A percentile compares a stretch with the other conserved stretches of the same genome.
Conservation (phyloP, 2,113 vertebrate genomes). For the Thunnus thynnus region DNA sequence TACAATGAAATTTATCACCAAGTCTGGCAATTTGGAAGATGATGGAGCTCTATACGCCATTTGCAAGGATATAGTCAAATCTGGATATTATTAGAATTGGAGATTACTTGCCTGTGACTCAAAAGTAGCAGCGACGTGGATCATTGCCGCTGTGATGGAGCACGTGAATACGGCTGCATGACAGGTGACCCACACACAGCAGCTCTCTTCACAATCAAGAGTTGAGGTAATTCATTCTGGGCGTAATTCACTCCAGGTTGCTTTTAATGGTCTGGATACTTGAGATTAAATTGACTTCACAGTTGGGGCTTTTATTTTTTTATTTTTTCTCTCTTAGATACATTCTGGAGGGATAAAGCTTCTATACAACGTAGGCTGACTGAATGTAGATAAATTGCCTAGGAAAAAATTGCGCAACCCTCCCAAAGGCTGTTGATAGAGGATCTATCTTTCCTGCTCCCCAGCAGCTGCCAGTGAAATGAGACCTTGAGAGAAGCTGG, state of each 20-base stretch:
- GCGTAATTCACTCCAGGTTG: conserved; percentile 61
- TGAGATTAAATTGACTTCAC: conserved; percentile 62
- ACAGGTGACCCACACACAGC: conserved; percentile 69
- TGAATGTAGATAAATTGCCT: conserved; percentile 75
- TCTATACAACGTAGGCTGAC: conserved; percentile 49
- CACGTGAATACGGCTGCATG: conserved; percentile 46
- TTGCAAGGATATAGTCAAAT: conserved; percentile 56
- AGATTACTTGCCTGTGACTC: conserved; percentile 67
- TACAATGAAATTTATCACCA: conserved; percentile 24
- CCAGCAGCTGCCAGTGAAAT: conserved; percentile 77
- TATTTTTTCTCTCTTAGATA: conserved; percentile 44
- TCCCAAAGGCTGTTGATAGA: conserved; percentile 66
- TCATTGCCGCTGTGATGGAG: conserved; percentile 72
- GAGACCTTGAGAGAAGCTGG: conserved; percentile 70
- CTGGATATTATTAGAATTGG: conserved; percentile 63
- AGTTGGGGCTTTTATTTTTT: conserved; percentile 16
- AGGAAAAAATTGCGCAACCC: conserved; percentile 47
- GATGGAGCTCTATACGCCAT: conserved; percentile 48
- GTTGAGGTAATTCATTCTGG: conserved; percentile 46
- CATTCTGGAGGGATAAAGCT: conserved; percentile 51
- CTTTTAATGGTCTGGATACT: conserved; percentile 56
- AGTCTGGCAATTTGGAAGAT: conserved; percentile 39
- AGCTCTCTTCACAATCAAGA: conserved; percentile 46
- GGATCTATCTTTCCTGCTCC: conserved; percentile 73
- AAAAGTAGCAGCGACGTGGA: conserved; percentile 41